Base-by-base conservation (phyloP, 2,797 vertebrate species). In the Lophotriccus pileatus region DNA sequence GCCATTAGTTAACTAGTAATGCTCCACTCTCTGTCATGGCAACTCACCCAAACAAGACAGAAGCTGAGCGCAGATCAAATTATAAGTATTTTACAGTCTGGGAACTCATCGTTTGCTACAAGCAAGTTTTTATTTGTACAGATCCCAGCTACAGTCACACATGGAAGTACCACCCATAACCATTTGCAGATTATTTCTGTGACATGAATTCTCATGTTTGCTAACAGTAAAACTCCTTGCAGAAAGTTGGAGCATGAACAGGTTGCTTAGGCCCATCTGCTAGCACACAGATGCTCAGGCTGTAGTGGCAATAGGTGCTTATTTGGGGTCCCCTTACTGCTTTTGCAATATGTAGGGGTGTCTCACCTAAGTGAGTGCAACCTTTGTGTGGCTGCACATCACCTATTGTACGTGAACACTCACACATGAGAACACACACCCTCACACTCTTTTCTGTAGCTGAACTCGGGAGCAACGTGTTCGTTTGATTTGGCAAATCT, bases 1-100 rank as follows among this genome's bases (percentile, higher is more conserved):
- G 49, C 34, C 49, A 49, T 82, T 44, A 83, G 75, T 86, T 93
- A 88, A 85, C 76, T 56, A 58, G 39, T 84, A 89, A 89, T 30
- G 22, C 60, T 84, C 74, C 43, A 36, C 5, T 23, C 43, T 64
- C 55, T 85, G 84, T 46, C 28, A 4, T 19, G 27, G 88, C 67
- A 90, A 70, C 39, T 92, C 47, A 77, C 49, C 67, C 52, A 89
- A 87, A 70, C 20, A 43, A 90, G 92, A 76, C 55, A 88, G 36
- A 37, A 80, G 28, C 1, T 77, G 52, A 43, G 8, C 37, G 36
- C 41, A 62, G 44, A 75, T 90, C 77, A 74, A 77, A 18, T 46
- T 84, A 12, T 32, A 84, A 76, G 63, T 39, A 47, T 84, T 86
- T 92, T 84, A 79, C 34, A 64, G 32, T 77, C 74, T 74, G 36